Percentiles rank a stretch among this genome's conserved stretches.
phyloP scores from a whole-genome alignment of 1,140 invertebrate genomes.

The Brevipalpus yothersi region DNA sequence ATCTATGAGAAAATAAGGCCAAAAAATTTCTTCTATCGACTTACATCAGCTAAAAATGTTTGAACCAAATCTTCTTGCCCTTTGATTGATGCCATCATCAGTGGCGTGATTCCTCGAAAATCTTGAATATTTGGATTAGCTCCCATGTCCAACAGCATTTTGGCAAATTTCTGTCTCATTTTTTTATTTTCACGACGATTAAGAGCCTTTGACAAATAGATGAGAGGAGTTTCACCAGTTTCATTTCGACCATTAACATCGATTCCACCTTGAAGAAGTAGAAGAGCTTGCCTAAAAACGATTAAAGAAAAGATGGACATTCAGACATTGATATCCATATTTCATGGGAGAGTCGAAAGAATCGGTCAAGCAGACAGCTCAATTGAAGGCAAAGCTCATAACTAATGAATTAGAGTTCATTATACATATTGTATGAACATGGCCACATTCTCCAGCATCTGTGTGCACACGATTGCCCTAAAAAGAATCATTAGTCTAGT shows the following conservation, averaged over 20 bases:
- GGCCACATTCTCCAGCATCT: no score
- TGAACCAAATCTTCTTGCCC: constrained; percentile 12
- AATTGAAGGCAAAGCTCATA: no score
- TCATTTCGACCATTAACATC: constrained; percentile 15
- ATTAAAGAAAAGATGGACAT: background rate
- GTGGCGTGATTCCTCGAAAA: constrained; percentile 13
- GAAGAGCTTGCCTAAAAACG: constrained; percentile 11
- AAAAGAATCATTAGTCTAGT: no score
- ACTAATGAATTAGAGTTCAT: no score
- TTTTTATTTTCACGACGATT: constrained; percentile 7
- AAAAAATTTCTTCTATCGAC: background rate
- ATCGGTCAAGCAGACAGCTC: no score
- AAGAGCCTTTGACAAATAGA: constrained; percentile 9
- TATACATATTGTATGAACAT: no score
- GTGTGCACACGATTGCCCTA: no score
- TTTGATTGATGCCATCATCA: constrained; percentile 15
- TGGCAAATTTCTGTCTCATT: constrained; percentile 9
- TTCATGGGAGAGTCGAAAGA: no score
- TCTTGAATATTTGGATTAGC: constrained; percentile 15
- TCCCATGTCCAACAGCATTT: constrained; percentile 13
- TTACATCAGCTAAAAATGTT: constrained; percentile 14
- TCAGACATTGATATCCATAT: no score
- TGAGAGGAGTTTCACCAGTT: constrained; percentile 14
- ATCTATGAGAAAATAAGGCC: no score
- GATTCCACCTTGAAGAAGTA: constrained; percentile 14